phyloP scores from a whole-genome alignment of 2,888 invertebrate genomes.

The Mechanitis mazaeus region DNA sequence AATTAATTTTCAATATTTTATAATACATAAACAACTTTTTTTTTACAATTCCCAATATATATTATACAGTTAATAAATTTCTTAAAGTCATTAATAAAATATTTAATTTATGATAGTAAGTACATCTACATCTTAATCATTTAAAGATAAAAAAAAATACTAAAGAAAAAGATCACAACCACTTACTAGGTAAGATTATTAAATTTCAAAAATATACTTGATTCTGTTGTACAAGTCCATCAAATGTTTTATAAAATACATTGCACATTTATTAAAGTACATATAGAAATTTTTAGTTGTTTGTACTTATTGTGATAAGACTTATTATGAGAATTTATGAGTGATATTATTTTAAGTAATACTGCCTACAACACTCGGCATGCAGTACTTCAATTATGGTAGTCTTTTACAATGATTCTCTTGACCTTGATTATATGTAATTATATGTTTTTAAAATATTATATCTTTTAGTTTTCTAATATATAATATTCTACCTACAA shows the following conservation, averaged over 20 bases:
- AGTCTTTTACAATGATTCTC: neutral
- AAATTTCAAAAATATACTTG: slow-evolving; percentile 8
- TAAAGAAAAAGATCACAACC: slow-evolving; percentile 22
- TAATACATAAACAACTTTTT: no score
- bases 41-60: no score
- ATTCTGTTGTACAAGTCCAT: neutral
- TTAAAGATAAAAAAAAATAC: neutral
- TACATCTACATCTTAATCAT: neutral
- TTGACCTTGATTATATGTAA: slow-evolving; percentile 1
- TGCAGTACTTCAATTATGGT: neutral
- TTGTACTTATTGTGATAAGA: neutral
- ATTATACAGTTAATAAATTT: slow-evolving; percentile 7
- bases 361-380: neutral
- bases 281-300: slow-evolving; percentile 3
- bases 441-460: neutral
- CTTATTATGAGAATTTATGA: neutral
- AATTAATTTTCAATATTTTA: no score
- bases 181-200: slow-evolving; percentile 15
- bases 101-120: neutral
- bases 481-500: neutral
- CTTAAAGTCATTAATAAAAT: neutral
- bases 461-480: neutral
- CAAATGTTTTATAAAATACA: slow-evolving; percentile 1
- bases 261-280: slow-evolving; percentile 5
- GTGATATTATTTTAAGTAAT: neutral